Evolutionary conservation across 2,113 vertebrate genomes (phyloP).

Genomic region (Acanthochromis polyacanthus): DNA sequence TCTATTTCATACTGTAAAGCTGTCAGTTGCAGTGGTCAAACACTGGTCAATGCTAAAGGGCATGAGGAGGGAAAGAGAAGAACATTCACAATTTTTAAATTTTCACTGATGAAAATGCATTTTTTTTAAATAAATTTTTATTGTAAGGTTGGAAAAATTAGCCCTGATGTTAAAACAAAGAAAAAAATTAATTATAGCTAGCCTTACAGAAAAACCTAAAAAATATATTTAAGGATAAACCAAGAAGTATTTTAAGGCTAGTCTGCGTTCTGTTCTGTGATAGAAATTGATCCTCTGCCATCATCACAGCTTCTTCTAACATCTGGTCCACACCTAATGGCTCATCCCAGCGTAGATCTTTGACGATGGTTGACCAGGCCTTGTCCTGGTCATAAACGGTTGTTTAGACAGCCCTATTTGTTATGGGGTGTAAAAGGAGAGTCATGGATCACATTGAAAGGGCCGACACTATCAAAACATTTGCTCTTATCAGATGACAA

Average conservation of each 20-base stretch:
- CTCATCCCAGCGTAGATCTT: slow-evolving; percentile 67
- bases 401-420: slow-evolving; percentile 81
- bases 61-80: slow-evolving; percentile 37
- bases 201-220: no score
- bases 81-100: neutral
- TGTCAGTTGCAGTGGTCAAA: slow-evolving; percentile 73
- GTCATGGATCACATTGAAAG: slow-evolving; percentile 73
- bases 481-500: slow-evolving; percentile 87
- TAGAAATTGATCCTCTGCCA: slow-evolving; percentile 12
- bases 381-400: slow-evolving; percentile 76
- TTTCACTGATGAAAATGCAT: neutral
- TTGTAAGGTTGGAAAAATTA: neutral
- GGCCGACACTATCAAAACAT: slow-evolving; percentile 86
- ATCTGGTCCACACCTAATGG: slow-evolving; percentile 73
- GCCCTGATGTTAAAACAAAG: no score
- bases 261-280: neutral
- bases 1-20: slow-evolving; percentile 81
- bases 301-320: slow-evolving; percentile 47
- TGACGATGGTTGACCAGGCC: slow-evolving; percentile 79
- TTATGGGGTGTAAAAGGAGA: slow-evolving; percentile 79
- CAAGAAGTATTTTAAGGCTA: no score
- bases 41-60: slow-evolving; percentile 76
- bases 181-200: no score
- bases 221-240: no score
- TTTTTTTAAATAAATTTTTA: neutral